Percentiles rank a stretch among this genome's conserved stretches.
These are phyloP conservation scores for Corythoichthys haematopterus DNA, from an alignment of 2,113 vertebrate species.

Conservation along the genomic window DNA sequence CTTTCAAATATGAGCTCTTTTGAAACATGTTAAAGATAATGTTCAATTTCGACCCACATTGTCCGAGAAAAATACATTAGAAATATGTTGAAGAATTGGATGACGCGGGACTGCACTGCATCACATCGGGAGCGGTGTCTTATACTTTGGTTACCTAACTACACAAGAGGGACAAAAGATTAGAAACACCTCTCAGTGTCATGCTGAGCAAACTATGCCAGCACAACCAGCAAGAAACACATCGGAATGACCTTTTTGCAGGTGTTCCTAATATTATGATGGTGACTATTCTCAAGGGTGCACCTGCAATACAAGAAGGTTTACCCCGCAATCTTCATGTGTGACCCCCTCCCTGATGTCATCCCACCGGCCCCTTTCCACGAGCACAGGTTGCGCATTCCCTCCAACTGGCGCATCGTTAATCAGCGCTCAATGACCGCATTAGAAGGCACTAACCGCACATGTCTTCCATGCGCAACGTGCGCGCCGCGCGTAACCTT, in stretches of 20 bases:
- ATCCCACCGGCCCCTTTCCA: conserved; percentile 14
- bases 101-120: not conserved
- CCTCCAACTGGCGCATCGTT: not conserved
- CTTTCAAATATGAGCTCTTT: not conserved
- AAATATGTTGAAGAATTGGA: not conserved
- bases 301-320: conserved; percentile 57
- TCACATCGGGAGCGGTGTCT: not conserved
- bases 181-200: not conserved
- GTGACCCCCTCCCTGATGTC: not conserved
- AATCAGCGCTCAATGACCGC: not conserved
- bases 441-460: not conserved
- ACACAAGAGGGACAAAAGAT: not conserved
- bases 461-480: not conserved
- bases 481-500: not conserved
- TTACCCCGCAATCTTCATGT: not conserved
- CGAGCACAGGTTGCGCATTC: conserved; percentile 20
- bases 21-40: too few species aligned
- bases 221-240: not conserved
- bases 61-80: too few species aligned
- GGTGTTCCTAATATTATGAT: not conserved
- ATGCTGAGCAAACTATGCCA: not conserved
- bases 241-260: not conserved
- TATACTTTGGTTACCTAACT: not conserved
- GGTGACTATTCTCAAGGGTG: not conserved
- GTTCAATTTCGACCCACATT: not conserved